Conservation (phyloP, 1,140 invertebrate species). For the Atta cephalotes region DNA sequence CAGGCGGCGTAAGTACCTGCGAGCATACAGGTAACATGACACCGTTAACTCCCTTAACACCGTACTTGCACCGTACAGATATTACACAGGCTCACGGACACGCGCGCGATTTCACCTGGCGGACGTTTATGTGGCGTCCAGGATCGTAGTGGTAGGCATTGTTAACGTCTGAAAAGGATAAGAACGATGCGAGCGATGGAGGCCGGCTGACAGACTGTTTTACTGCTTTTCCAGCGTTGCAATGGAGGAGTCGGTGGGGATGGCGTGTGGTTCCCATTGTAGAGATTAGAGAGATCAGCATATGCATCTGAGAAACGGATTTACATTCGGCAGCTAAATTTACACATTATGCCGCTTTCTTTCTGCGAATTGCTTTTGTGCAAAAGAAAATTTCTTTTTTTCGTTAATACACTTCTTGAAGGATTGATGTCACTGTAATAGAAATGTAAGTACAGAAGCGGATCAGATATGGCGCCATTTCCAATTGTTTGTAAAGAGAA, state of each 20-base stretch:
- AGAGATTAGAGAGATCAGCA: constrained; percentile 66
- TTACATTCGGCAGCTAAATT: constrained; percentile 74
- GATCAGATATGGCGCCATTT: constrained; percentile 38
- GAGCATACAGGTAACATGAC: constrained; percentile 81
- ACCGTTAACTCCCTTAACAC: constrained; percentile 67
- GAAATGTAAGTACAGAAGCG: neutral
- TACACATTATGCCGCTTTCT: constrained; percentile 69
- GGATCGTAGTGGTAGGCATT: constrained; percentile 55
- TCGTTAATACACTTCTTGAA: constrained; percentile 19
- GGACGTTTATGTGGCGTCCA: constrained; percentile 20
- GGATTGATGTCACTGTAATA: constrained; percentile 25
- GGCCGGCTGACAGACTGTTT: constrained; percentile 65
- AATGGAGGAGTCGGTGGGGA: constrained; percentile 51
- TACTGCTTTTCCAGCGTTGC: constrained; percentile 68
- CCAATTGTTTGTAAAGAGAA: neutral
- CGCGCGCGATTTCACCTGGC: constrained; percentile 36
- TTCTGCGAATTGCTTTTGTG: constrained; percentile 49
- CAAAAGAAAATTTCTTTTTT: constrained; percentile 4
- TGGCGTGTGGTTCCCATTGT: constrained; percentile 66
- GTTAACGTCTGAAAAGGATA: constrained; percentile 71
- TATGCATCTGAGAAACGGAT: constrained; percentile 68
- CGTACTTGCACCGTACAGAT: constrained; percentile 18
- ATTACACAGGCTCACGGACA: constrained; percentile 29
- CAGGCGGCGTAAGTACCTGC: constrained; percentile 67
- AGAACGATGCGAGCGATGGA: constrained; percentile 60